Evolutionary conservation across 2,113 vertebrate species (phyloP).

Genomic region (Mesoclemmys tuberculata): DNA sequence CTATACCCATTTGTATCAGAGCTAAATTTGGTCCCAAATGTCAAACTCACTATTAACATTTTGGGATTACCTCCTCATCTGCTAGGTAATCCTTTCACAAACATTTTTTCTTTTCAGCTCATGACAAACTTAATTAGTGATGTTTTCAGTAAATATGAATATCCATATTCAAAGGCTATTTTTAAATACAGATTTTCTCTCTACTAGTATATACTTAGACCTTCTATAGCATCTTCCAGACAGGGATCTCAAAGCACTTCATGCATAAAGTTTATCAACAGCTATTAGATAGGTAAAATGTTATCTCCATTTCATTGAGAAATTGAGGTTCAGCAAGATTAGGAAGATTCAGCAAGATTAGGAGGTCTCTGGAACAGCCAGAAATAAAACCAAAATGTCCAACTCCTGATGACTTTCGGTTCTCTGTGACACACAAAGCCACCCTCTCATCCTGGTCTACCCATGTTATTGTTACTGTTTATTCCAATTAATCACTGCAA

Average conservation of each 20-base stretch:
- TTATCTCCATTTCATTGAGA: constrained; percentile 1
- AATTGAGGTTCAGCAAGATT: background rate
- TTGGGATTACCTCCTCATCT: constrained; percentile 63
- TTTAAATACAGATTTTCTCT: constrained; percentile 47
- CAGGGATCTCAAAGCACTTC: background rate
- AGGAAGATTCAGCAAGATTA: too few relatives aligned
- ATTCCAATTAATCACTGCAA: background rate
- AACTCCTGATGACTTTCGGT: background rate
- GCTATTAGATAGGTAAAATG: background rate
- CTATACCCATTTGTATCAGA: background rate
- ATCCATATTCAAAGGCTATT: constrained; percentile 29
- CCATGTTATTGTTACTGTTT: background rate
- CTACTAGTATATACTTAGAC: constrained; percentile 16
- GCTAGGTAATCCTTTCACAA: constrained; percentile 67
- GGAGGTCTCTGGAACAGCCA: background rate
- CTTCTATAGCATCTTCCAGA: background rate
- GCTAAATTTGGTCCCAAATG: constrained; percentile 35
- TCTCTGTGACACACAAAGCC: background rate
- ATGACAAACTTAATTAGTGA: constrained; percentile 51
- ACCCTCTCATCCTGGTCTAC: background rate
- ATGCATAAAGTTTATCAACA: background rate
- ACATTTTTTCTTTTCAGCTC: constrained; percentile 67
- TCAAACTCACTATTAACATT: constrained; percentile 42
- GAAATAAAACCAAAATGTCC: background rate
- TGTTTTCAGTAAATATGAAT: constrained; percentile 60